A percentile compares a stretch with the other conserved stretches of the same genome.
Evolutionary conservation across 2,888 invertebrate species (phyloP).

Genomic region (Helleia helle): DNA sequence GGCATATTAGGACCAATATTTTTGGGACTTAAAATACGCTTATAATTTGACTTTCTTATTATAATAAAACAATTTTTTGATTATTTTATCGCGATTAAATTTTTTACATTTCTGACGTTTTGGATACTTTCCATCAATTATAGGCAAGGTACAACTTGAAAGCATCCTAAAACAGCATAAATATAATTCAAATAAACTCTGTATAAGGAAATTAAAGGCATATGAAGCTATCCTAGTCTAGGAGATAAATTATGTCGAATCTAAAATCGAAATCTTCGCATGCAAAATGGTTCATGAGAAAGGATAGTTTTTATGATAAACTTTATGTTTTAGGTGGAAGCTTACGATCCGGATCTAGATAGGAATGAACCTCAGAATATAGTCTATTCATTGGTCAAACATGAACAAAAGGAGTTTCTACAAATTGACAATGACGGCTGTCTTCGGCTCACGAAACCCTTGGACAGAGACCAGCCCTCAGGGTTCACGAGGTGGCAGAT

Average conservation of each 20-base stretch:
- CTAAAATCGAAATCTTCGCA: constrained; percentile 4
- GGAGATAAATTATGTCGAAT: neutral
- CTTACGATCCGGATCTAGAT: constrained; percentile 91
- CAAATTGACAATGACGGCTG: constrained; percentile 85
- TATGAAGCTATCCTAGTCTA: neutral
- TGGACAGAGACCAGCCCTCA: constrained; percentile 92
- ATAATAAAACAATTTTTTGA: too few relatives aligned
- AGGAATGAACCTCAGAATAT: constrained; percentile 84
- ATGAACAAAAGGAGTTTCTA: constrained; percentile 80
- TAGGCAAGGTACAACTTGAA: too few relatives aligned
- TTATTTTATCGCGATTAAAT: too few relatives aligned
- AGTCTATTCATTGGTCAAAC: constrained; percentile 81
- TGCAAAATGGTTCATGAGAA: neutral
- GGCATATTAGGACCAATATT: too few relatives aligned
- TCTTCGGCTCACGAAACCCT: constrained; percentile 79
- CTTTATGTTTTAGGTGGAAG: constrained; percentile 67
- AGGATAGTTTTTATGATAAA: too few relatives aligned
- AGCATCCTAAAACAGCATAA: too few relatives aligned
- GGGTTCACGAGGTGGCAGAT: constrained; percentile 88
- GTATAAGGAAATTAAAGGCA: neutral
- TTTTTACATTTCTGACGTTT: too few relatives aligned
- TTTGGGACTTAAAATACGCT: too few relatives aligned
- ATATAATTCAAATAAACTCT: too few relatives aligned
- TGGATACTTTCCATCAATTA: too few relatives aligned
- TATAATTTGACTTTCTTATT: too few relatives aligned